Evolutionary conservation across 2,888 invertebrate species (phyloP).

Genomic region (Tinea pellionella): DNA sequence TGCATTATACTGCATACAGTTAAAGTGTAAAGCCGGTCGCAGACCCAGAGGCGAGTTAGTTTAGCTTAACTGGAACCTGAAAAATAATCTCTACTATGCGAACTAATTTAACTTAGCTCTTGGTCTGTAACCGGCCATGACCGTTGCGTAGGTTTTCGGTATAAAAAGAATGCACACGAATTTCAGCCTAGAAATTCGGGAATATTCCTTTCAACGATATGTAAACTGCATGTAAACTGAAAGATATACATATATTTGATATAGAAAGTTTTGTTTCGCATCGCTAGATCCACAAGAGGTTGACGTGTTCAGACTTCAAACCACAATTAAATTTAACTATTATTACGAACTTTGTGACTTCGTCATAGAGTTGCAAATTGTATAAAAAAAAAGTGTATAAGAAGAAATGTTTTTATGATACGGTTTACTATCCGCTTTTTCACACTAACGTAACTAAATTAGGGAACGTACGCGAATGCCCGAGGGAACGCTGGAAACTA

Average conservation of each 20-base stretch:
- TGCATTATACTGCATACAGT: no score
- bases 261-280: slow-evolving; percentile 29
- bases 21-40: no score
- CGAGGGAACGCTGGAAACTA: slow-evolving; percentile 20
- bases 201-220: slow-evolving; percentile 1
- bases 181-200: no score
- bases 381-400: not conserved
- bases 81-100: no score
- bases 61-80: no score
- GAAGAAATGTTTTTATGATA: not conserved
- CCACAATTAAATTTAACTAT: not conserved
- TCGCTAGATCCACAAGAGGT: slow-evolving; percentile 33
- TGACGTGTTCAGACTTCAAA: slow-evolving; percentile 11
- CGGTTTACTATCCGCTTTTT: slow-evolving; percentile 24
- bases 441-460: slow-evolving; percentile 36
- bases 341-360: not conserved
- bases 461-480: slow-evolving; percentile 24
- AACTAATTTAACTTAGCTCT: no score
- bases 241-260: slow-evolving; percentile 3
- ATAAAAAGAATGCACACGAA: no score
- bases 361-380: not conserved
- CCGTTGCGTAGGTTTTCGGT: no score
- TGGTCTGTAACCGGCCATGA: no score
- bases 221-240: slow-evolving; percentile 1
- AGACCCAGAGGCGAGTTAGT: no score